These are phyloP conservation scores for Kradibia gibbosae DNA, from an alignment of 1,140 invertebrate species.

Conservation along the genomic window DNA sequence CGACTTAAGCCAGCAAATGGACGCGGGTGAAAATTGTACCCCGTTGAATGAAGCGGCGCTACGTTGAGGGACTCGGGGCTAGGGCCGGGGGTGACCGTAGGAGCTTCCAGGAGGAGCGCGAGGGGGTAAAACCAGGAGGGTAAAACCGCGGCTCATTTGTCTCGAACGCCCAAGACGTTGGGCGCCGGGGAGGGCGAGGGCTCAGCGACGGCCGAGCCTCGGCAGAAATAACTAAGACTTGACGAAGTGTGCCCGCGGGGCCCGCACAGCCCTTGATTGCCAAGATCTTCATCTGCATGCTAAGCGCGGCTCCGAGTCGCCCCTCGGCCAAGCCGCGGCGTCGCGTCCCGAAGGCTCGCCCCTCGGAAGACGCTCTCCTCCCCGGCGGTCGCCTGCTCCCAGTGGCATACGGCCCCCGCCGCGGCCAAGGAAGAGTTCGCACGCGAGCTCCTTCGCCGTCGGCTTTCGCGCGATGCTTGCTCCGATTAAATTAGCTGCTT, in stretches of 20 bases:
- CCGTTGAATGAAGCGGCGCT: too few species aligned
- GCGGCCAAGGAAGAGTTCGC: constrained; percentile 48
- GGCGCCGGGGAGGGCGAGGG: background rate
- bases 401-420: background rate
- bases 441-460: background rate
- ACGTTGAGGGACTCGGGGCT: too few species aligned
- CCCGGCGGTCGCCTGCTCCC: background rate
- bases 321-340: constrained; percentile 53
- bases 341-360: constrained; percentile 62
- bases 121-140: background rate
- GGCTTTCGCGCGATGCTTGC: constrained; percentile 64
- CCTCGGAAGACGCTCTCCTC: constrained; percentile 34
- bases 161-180: background rate
- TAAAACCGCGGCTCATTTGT: background rate
- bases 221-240: constrained; percentile 64
- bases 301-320: constrained; percentile 64
- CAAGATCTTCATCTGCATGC: constrained; percentile 70
- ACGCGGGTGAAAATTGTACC: too few species aligned
- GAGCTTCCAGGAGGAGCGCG: background rate
- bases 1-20: too few species aligned
- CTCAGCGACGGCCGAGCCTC: constrained; percentile 19
- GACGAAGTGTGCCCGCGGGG: constrained; percentile 65
- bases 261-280: constrained; percentile 65
- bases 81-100: too few species aligned
- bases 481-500: constrained; percentile 68